Evolutionary conservation across 2,113 vertebrate species (phyloP), one percentile per base, ranked within the genome.

Genomic region (Chamaetylas fuelleborni): DNA sequence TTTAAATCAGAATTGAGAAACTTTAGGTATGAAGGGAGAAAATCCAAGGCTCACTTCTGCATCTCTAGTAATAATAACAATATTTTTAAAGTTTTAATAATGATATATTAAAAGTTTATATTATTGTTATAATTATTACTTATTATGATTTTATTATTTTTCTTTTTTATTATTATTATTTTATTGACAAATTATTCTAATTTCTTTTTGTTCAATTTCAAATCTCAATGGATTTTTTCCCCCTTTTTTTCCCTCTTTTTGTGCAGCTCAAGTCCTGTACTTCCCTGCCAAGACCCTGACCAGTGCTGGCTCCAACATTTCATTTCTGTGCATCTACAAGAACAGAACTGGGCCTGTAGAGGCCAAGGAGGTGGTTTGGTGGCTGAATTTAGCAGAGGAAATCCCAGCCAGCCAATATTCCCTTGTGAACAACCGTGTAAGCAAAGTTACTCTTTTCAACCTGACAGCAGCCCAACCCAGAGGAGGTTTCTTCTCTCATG

Each of bases 311-410:
- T 98, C 98, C 54, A 98, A 98, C 1, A 86, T 98, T 42, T 99
- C 98, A 0, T 97, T 99, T 31, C 97, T 98, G 26, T 99, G 99
- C 76, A 94, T 98, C 66, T 99, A 98, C 84, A 99, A 98, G 77
- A 97, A 98, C 81, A 96, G 85, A 82, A 97, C 90, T 71, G 72
- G 97, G 88, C 94, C 96, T 2, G 97, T 98, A 43, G 70, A 66
- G 36, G 96, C 98, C 38, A 93, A 96, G 90, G 95, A 96, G 42
- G 98, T 99, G 65, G 92, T 93, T n/a, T 99, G 99, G 99, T 98
- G 97, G 96, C 97, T 98, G 76, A 99, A 99, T 83, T 91, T 98
- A 81, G 84, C 96, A 9, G 94, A 98, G 76, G 90, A 89, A 73
- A 97, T 99, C 77, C 97, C 98, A 14, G 93, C 92, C 57, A 97